Evolutionary conservation across 2,797 vertebrate species (phyloP), one percentile per base, ranked within the genome.

Genomic region (Sebastes hubbsi): DNA sequence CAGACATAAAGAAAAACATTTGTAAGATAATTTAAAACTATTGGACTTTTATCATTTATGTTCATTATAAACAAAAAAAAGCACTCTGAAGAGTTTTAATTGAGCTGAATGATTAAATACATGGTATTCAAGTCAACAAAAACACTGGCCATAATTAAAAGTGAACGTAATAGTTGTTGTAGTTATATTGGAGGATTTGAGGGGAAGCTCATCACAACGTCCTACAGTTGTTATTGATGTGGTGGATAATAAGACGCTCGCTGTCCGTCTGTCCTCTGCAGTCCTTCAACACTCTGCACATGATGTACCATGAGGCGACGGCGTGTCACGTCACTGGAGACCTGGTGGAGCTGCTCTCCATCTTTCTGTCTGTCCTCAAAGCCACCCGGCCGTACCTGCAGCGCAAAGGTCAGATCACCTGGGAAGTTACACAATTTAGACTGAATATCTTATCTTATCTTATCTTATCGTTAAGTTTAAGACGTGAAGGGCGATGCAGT

Each of bases 261-360:
- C 6, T 46, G n/a, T 64, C 20, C 20, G 8, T 74, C 34, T 70
- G 16, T 72, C n/a, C 1, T 38, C 66, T 25, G 2, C 84, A 99
- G 98, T 99, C 98, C 25, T 99, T 99, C 93, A 99, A 99, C 95
- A 99, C 98, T 0, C 94, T 99, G 85, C 98, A 99, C 95, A 99
- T 99, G 98, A 99, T 99, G 98, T 99, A 99, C 93, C 98, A 99
- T 2, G 98, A 99, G 95, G 98, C 98, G 24, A 99, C 98, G 27
- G 98, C 98, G 18, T 99, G 98, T 89, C 98, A 99, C 5, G 98
- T 99, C 84, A 99, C 98, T 14, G 98, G 98, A 78, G 98, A 99
- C 94, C 95, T 99, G 79, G 98, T 98, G 80, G 98, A 99, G 94
- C 97, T 99, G 92, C 96, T 99, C 54, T 99, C 98, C 82, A 99